A percentile compares a stretch with the other conserved stretches of the same genome.
These are phyloP conservation scores for Eulemur macaco DNA, from an alignment of 2,113 vertebrate genomes.

Conservation along the genomic window DNA sequence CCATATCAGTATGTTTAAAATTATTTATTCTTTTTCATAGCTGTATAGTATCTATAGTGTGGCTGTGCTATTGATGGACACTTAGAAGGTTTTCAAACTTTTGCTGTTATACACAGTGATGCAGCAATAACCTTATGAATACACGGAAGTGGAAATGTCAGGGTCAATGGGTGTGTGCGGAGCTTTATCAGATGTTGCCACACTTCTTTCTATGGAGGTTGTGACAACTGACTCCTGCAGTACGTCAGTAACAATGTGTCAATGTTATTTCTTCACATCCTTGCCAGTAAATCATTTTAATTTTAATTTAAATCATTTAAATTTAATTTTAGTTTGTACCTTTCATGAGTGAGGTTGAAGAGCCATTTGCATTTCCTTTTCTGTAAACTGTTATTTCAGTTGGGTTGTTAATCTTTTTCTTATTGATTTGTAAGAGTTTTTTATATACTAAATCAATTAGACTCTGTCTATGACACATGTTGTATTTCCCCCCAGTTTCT, in stretches of 20 bases:
- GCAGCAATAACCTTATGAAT: background rate
- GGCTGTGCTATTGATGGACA: background rate
- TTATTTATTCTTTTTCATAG: background rate
- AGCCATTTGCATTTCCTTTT: background rate
- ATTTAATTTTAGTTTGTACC: background rate
- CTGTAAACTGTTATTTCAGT: background rate
- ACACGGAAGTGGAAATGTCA: background rate
- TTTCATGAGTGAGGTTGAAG: background rate
- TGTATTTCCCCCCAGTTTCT: background rate
- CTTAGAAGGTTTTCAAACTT: background rate
- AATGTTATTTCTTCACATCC: background rate
- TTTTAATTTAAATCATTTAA: too few relatives aligned
- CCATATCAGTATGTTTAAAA: background rate
- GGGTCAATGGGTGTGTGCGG: background rate
- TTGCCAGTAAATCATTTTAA: background rate
- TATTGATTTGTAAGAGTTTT: background rate
- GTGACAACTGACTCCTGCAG: background rate
- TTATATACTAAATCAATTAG: background rate
- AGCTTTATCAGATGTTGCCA: background rate
- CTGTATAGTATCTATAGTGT: background rate
- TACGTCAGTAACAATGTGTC: background rate
- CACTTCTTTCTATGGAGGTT: background rate
- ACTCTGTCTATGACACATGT: background rate
- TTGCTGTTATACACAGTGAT: background rate
- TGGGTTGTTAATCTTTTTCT: background rate